A percentile compares a stretch with the other conserved stretches of the same genome.
Conservation (phyloP, 2,797 vertebrate genomes). For the Fundulus diaphanus region DNA sequence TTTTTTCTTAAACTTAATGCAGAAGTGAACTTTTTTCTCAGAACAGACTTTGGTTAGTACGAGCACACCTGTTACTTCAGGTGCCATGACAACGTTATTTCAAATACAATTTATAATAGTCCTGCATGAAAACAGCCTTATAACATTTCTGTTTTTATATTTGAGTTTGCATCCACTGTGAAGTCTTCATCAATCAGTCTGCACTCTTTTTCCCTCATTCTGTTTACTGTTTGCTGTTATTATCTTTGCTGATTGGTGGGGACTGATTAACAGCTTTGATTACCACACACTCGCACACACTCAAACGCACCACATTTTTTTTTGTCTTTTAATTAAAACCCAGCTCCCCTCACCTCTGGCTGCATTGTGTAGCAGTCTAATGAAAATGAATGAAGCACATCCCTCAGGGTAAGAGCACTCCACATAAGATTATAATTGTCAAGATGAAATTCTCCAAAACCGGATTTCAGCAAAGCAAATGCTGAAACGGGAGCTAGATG, state of each 20-base stretch:
- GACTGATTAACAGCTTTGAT: slow-evolving; percentile 71
- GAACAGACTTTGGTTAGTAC: background rate
- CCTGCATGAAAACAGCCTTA: background rate
- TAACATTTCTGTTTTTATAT: background rate
- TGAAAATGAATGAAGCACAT: slow-evolving; percentile 66
- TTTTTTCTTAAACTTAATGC: background rate
- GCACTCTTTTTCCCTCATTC: slow-evolving; percentile 19
- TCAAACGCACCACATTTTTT: slow-evolving; percentile 41
- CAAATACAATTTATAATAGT: background rate
- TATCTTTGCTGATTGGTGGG: slow-evolving; percentile 66
- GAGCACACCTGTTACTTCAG: slow-evolving; percentile 7
- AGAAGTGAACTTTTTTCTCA: background rate
- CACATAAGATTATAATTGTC: slow-evolving; percentile 71
- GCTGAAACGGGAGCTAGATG: slow-evolving; percentile 61
- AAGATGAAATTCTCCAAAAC: slow-evolving; percentile 67
- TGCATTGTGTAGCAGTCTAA: slow-evolving; percentile 69
- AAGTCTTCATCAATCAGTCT: slow-evolving; percentile 36
- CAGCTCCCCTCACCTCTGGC: slow-evolving; percentile 74
- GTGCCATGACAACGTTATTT: background rate
- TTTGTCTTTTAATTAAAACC: slow-evolving; percentile 82
- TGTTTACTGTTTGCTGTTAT: slow-evolving; percentile 48
- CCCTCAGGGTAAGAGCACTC: slow-evolving; percentile 65
- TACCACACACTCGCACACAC: slow-evolving; percentile 41
- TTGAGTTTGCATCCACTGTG: background rate
- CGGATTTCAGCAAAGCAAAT: slow-evolving; percentile 61